Conservation (phyloP, 2,797 vertebrate species). For the Tragopan temminckii region DNA sequence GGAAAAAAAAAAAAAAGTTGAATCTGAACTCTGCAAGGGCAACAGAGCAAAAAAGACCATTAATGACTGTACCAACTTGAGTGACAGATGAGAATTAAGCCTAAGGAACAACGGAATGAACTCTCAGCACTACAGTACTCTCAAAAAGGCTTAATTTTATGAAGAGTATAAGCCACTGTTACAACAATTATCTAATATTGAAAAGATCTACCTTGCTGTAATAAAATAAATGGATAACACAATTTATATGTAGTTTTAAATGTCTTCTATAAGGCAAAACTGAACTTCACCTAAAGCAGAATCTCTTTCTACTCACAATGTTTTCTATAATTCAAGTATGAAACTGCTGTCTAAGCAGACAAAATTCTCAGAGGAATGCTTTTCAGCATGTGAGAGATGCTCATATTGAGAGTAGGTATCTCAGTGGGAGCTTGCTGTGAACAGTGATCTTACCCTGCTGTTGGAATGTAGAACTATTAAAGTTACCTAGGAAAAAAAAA, state of each 20-base stretch:
- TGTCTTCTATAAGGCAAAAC: neutral
- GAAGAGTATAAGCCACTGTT: neutral
- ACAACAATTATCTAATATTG: neutral
- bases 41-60: neutral
- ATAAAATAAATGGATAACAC: neutral
- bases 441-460: neutral
- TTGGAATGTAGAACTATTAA: neutral
- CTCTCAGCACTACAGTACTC: neutral
- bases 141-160: neutral
- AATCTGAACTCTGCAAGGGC: neutral
- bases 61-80: neutral
- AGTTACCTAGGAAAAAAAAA: neutral
- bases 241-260: neutral
- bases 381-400: neutral
- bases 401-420: neutral
- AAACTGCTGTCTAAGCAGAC: neutral
- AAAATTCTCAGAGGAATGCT: neutral
- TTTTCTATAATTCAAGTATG: neutral
- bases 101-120: neutral
- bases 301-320: neutral
- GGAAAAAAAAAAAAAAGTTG: neutral
- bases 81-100: neutral
- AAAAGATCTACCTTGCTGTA: neutral
- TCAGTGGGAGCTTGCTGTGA: neutral
- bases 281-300: neutral